phyloP scores from a whole-genome alignment of 2,797 vertebrate species.

The Takifugu rubripes region DNA sequence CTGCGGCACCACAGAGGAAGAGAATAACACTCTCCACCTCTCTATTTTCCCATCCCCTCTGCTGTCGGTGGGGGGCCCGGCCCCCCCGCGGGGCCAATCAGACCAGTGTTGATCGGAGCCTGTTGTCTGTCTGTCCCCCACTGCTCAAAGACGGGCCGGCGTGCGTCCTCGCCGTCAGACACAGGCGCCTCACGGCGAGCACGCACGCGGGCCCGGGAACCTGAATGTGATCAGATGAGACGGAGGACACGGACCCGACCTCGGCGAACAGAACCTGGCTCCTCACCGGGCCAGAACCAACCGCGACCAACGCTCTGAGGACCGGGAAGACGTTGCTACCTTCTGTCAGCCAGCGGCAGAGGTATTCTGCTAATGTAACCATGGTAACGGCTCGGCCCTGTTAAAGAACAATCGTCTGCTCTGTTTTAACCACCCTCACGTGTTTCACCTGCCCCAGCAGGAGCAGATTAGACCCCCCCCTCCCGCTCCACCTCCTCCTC shows the following conservation, averaged over 20 bases:
- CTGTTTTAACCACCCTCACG: too few species aligned
- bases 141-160: constrained; percentile 53
- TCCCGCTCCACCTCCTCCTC: too few species aligned
- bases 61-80: constrained; percentile 45
- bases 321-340: background rate
- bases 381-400: too few species aligned
- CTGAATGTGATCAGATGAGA: constrained; percentile 33
- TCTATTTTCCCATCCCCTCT: constrained; percentile 44
- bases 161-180: constrained; percentile 51
- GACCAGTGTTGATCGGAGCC: constrained; percentile 57
- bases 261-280: too few species aligned
- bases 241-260: constrained; percentile 30
- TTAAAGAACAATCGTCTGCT: too few species aligned
- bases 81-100: constrained; percentile 60
- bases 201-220: constrained; percentile 30
- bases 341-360: too few species aligned
- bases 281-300: too few species aligned
- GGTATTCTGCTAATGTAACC: too few species aligned
- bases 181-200: constrained; percentile 55
- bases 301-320: too few species aligned
- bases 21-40: constrained; percentile 20
- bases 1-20: constrained; percentile 33
- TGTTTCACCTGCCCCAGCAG: too few species aligned
- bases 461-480: too few species aligned
- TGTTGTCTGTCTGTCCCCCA: constrained; percentile 57